Percentiles rank a stretch among this genome's conserved stretches.
phyloP scores from a whole-genome alignment of 2,113 vertebrate genomes.

The Gavialis gangeticus region DNA sequence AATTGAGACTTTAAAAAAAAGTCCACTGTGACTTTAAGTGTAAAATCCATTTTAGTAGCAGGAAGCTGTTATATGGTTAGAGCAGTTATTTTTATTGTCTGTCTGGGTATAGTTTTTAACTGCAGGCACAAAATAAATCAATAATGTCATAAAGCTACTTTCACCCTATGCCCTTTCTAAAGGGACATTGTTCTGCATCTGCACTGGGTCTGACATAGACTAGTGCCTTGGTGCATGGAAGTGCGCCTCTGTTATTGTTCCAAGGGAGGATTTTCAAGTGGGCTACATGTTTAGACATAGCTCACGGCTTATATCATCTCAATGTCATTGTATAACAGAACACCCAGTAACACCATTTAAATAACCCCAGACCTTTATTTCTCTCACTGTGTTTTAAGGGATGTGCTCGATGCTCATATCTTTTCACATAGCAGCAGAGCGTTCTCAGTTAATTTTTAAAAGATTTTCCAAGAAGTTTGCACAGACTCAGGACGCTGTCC shows the following conservation, averaged over 20 bases:
- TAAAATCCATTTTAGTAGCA: constrained; percentile 86
- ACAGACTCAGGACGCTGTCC: not conserved
- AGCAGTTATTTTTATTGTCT: constrained; percentile 90
- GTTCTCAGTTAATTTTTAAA: not conserved
- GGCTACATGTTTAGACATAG: not conserved
- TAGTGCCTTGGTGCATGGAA: constrained; percentile 17
- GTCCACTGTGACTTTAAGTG: constrained; percentile 79
- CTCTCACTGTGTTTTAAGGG: not conserved
- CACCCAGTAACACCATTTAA: not conserved
- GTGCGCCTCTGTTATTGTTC: constrained; percentile 1
- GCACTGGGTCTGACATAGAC: constrained; percentile 47
- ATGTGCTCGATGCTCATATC: not conserved
- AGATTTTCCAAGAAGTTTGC: not conserved
- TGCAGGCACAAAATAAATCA: constrained; percentile 85
- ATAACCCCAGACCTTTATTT: not conserved
- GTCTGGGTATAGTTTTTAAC: constrained; percentile 85
- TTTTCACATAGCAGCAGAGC: not conserved
- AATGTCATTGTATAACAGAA: not conserved
- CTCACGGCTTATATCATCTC: not conserved
- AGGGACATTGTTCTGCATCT: constrained; percentile 70
- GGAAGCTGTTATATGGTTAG: constrained; percentile 82
- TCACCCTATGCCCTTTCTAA: constrained; percentile 82
- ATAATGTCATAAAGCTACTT: constrained; percentile 83
- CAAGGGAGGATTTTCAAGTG: not conserved
- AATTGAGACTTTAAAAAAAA: constrained; percentile 72